Evolutionary conservation across 1,140 invertebrate species (phyloP).

Genomic region (Drosophila kohkoa): DNA sequence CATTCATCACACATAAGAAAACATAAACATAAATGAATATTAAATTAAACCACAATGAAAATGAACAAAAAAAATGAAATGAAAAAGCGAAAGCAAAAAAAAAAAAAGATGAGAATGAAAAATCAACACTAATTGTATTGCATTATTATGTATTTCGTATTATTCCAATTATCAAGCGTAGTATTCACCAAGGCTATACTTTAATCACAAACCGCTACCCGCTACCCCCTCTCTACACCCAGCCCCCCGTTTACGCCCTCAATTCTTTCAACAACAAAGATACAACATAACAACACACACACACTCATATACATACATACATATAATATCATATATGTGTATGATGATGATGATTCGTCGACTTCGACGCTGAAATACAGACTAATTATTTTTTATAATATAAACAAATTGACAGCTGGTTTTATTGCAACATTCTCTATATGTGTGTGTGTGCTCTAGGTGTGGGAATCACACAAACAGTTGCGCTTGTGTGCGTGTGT

Average conservation of each 20-base stretch:
- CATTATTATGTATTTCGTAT: conserved; percentile 81
- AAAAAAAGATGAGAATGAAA: conserved; percentile 1
- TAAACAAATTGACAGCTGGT: conserved; percentile 81
- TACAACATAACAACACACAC: conserved; percentile 22
- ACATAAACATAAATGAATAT: conserved; percentile 47
- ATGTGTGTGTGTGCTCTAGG: conserved; percentile 21
- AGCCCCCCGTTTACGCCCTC: background rate
- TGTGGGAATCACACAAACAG: background rate
- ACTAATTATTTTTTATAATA: conserved; percentile 83
- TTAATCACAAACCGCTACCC: conserved; percentile 64
- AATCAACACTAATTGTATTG: conserved; percentile 70
- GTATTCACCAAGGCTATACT: conserved; percentile 75
- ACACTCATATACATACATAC: conserved; percentile 52
- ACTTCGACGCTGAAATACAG: conserved; percentile 79
- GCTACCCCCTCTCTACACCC: conserved; percentile 9
- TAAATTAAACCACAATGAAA: conserved; percentile 30
- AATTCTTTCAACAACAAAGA: conserved; percentile 1
- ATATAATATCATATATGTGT: conserved; percentile 64
- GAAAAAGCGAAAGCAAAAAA: background rate
- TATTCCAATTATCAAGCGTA: conserved; percentile 81
- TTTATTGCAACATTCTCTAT: conserved; percentile 59
- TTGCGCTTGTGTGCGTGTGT: background rate
- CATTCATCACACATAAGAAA: conserved; percentile 59
- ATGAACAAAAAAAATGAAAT: conserved; percentile 6
- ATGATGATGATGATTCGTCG: conserved; percentile 68